Conservation (phyloP, 2,888 invertebrate species). For the Mallateleia sp. region DNA sequence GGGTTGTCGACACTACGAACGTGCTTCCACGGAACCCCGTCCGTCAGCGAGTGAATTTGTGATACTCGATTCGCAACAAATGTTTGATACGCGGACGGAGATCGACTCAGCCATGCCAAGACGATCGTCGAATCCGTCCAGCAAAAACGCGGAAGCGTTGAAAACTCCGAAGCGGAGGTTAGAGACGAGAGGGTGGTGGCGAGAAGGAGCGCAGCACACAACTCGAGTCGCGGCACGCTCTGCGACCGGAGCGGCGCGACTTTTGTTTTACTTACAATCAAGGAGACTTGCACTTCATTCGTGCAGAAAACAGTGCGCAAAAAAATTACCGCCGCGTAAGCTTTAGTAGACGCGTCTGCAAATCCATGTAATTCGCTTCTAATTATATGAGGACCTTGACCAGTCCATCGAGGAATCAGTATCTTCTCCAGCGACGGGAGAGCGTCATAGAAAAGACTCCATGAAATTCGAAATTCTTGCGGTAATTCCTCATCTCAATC, state of each 20-base stretch:
- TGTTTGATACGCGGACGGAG: slow-evolving; percentile 71
- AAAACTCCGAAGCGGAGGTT: neutral
- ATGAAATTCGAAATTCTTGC: neutral
- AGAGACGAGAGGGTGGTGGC: too few relatives aligned
- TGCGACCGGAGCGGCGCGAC: too few relatives aligned
- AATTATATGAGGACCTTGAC: neutral
- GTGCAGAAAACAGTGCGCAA: too few relatives aligned
- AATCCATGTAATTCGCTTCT: slow-evolving; percentile 58
- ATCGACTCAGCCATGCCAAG: slow-evolving; percentile 78
- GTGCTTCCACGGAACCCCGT: slow-evolving; percentile 81
- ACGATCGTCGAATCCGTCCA: too few relatives aligned
- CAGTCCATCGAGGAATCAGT: slow-evolving; percentile 25
- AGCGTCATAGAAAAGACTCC: neutral
- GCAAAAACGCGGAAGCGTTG: neutral
- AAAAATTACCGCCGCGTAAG: slow-evolving; percentile 17
- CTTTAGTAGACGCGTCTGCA: slow-evolving; percentile 52
- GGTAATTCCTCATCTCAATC: neutral
- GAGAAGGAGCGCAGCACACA: too few relatives aligned
- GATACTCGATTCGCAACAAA: slow-evolving; percentile 83
- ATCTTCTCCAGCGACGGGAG: neutral
- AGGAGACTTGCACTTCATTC: too few relatives aligned
- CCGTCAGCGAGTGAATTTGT: too few relatives aligned
- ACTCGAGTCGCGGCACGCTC: too few relatives aligned
- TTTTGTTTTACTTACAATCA: too few relatives aligned
- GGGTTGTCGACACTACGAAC: slow-evolving; percentile 80